Evolutionary conservation across 1,140 invertebrate genomes (phyloP).

Genomic region (Phortica variegata): DNA sequence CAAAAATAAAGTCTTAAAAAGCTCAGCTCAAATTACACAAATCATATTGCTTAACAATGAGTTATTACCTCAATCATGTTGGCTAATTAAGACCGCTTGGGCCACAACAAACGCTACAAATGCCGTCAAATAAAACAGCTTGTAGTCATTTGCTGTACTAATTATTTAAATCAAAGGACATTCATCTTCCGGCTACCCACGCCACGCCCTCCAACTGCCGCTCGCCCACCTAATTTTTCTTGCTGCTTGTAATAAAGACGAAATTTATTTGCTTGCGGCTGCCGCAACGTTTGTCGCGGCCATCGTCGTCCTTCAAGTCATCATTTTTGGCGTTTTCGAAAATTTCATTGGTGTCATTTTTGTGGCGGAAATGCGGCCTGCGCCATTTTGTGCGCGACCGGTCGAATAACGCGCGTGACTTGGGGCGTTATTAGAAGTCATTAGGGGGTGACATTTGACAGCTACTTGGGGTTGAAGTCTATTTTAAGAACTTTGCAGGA

Average conservation of each 20-base stretch:
- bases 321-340: conserved; percentile 18
- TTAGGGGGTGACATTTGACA: background rate
- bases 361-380: conserved; percentile 42
- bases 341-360: conserved; percentile 45
- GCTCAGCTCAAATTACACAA: background rate
- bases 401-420: conserved; percentile 4
- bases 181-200: conserved; percentile 25
- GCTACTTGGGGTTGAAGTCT: background rate
- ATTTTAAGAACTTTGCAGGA: too few relatives aligned
- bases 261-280: conserved; percentile 33
- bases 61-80: conserved; percentile 41
- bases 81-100: background rate
- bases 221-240: too few relatives aligned
- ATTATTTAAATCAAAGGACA: conserved; percentile 45
- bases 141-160: conserved; percentile 51
- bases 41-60: conserved; percentile 25
- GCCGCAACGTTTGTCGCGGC: conserved; percentile 21
- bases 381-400: conserved; percentile 34
- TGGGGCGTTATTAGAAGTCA: conserved; percentile 33
- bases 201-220: too few relatives aligned
- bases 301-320: conserved; percentile 19
- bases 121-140: conserved; percentile 37
- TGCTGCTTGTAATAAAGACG: conserved; percentile 44
- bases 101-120: background rate
- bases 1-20: conserved; percentile 1